Conservation (phyloP, 2,113 vertebrate species). For the Pluvialis apricaria region DNA sequence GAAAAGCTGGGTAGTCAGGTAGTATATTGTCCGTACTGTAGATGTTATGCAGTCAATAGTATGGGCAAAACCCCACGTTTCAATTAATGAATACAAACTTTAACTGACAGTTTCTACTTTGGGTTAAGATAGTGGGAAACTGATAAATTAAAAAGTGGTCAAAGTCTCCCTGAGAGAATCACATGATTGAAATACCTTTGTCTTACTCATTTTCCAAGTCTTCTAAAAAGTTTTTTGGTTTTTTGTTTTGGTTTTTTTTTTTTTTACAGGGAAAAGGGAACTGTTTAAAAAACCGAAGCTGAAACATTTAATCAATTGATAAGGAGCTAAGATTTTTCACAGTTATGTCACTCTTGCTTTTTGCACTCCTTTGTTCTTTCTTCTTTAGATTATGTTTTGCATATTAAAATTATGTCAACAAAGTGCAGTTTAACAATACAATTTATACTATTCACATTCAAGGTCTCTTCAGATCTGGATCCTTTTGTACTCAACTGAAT, state of each 20-base stretch:
- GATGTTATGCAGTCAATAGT: too few species aligned
- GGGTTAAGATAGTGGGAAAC: not conserved
- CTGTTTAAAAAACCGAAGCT: not conserved
- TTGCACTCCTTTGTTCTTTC: not conserved
- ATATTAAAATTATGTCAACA: not conserved
- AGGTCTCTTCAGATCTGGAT: not conserved
- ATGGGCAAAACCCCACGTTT: too few species aligned
- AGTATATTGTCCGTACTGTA: too few species aligned
- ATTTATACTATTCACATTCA: not conserved
- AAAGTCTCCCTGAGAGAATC: not conserved
- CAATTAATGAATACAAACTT: too few species aligned
- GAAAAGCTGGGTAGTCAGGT: too few species aligned
- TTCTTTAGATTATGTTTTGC: not conserved
- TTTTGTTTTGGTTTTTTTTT: not conserved
- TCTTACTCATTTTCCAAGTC: too few species aligned
- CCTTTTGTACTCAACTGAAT: not conserved
- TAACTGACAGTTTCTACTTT: too few species aligned
- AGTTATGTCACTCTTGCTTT: not conserved
- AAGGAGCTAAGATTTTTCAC: not conserved
- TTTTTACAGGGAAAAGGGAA: not conserved
- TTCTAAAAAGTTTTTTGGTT: not conserved
- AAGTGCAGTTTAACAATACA: not conserved
- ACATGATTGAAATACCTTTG: too few species aligned
- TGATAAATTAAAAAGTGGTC: not conserved
- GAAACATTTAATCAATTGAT: not conserved